These are phyloP conservation scores for Calidris pygmaea DNA, from an alignment of 2,113 vertebrate genomes.

Conservation along the genomic window DNA sequence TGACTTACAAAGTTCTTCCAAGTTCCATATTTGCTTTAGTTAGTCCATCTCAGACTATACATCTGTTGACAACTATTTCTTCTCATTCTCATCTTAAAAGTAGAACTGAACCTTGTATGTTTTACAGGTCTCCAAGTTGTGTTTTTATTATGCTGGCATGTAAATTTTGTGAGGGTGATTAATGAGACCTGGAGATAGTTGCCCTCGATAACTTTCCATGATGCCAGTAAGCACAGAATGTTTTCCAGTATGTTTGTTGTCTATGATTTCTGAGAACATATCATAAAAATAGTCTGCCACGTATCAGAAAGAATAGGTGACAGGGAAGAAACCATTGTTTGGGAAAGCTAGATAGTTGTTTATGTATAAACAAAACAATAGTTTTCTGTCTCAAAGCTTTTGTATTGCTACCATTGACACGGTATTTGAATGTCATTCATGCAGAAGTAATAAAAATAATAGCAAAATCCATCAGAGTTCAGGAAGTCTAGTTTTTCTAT, in stretches of 20 bases:
- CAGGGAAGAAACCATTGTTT: background rate
- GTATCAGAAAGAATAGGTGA: background rate
- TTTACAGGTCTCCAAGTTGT: background rate
- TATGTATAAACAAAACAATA: background rate
- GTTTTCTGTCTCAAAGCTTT: background rate
- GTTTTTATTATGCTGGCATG: background rate
- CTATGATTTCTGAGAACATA: background rate
- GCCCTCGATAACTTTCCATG: background rate
- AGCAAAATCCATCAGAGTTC: background rate
- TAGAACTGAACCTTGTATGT: background rate
- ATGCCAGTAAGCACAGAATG: background rate
- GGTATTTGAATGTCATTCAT: background rate
- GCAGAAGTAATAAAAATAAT: background rate
- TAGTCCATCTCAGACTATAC: background rate
- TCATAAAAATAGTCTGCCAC: background rate
- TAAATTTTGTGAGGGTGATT: background rate
- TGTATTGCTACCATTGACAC: background rate
- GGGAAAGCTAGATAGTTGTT: background rate
- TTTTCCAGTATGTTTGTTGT: background rate
- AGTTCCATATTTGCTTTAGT: background rate
- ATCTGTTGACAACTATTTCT: background rate
- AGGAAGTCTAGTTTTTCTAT: background rate
- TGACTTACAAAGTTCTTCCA: background rate
- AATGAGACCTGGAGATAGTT: background rate
- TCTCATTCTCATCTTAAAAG: background rate